phyloP scores from a whole-genome alignment of 1,140 invertebrate species.

The Ditylenchus dipsaci region DNA sequence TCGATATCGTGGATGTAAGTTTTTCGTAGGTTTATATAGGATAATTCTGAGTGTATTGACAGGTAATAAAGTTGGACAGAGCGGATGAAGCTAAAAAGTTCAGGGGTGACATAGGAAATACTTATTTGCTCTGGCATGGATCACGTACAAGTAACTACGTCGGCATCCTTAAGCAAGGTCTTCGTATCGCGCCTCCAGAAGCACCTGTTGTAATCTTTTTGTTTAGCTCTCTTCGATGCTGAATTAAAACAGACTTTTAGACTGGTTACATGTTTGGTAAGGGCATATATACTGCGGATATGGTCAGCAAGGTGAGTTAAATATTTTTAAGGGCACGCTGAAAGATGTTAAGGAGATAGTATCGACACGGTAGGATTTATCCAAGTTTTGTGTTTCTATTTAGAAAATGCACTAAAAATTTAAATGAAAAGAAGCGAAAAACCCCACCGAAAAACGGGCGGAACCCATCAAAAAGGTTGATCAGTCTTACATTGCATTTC shows the following conservation, averaged over 20 bases:
- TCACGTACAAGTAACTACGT: slow-evolving; percentile 80
- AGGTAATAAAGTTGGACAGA: slow-evolving; percentile 64
- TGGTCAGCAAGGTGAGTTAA: slow-evolving; percentile 70
- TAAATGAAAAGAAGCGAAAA: too few species aligned
- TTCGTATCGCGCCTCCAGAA: slow-evolving; percentile 90
- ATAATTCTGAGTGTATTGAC: not conserved
- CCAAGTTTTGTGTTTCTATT: too few species aligned
- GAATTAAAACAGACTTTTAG: not conserved
- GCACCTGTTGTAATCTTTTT: slow-evolving; percentile 65
- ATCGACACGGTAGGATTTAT: too few species aligned
- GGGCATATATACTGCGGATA: slow-evolving; percentile 88
- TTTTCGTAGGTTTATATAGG: slow-evolving; percentile 56
- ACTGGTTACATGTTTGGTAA: slow-evolving; percentile 70
- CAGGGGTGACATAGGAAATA: slow-evolving; percentile 69
- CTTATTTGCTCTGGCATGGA: slow-evolving; percentile 72
- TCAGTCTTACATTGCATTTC: too few species aligned
- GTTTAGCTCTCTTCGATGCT: not conserved
- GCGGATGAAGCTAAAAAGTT: slow-evolving; percentile 75
- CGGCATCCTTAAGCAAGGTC: slow-evolving; percentile 90
- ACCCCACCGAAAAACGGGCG: too few species aligned
- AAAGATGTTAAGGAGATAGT: too few species aligned
- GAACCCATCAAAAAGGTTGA: too few species aligned
- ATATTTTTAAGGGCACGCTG: too few species aligned
- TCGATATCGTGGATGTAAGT: slow-evolving; percentile 74
- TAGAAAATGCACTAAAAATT: too few species aligned